phyloP scores from a whole-genome alignment of 2,888 invertebrate genomes.

The Craniophora ligustri region DNA sequence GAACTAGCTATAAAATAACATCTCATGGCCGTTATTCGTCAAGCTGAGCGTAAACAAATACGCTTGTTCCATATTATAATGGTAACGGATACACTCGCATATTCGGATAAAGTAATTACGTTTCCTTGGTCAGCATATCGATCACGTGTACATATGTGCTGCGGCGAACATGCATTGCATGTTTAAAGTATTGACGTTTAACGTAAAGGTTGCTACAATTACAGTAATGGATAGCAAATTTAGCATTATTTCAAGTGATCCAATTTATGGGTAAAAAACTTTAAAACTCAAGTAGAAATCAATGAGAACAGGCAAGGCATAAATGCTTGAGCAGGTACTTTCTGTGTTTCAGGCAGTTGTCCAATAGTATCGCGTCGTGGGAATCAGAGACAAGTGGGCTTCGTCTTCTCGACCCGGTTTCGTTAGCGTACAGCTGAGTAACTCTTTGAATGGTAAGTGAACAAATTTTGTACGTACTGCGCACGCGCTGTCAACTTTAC shows the following conservation, averaged over 20 bases:
- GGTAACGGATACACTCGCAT: slow-evolving; percentile 47
- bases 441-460: slow-evolving; percentile 67
- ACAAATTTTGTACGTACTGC: slow-evolving; percentile 66
- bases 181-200: slow-evolving; percentile 4
- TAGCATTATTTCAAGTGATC: neutral
- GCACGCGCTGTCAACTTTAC: slow-evolving; percentile 64
- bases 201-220: slow-evolving; percentile 8
- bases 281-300: no score
- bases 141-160: slow-evolving; percentile 26
- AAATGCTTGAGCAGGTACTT: slow-evolving; percentile 20
- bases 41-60: slow-evolving; percentile 49
- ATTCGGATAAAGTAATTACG: slow-evolving; percentile 49
- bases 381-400: slow-evolving; percentile 55
- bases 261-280: no score
- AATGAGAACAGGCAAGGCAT: no score
- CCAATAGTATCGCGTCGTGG: slow-evolving; percentile 43
- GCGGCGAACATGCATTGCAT: slow-evolving; percentile 19
- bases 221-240: slow-evolving; percentile 14
- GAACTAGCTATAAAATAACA: slow-evolving; percentile 38
- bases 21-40: slow-evolving; percentile 51
- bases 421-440: slow-evolving; percentile 67
- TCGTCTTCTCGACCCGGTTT: slow-evolving; percentile 75
- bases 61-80: slow-evolving; percentile 40
- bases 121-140: slow-evolving; percentile 50
- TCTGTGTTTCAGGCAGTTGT: slow-evolving; percentile 22